These are phyloP conservation scores for Tetramorium bicarinatum DNA, from an alignment of 2,888 invertebrate species.

Conservation along the genomic window DNA sequence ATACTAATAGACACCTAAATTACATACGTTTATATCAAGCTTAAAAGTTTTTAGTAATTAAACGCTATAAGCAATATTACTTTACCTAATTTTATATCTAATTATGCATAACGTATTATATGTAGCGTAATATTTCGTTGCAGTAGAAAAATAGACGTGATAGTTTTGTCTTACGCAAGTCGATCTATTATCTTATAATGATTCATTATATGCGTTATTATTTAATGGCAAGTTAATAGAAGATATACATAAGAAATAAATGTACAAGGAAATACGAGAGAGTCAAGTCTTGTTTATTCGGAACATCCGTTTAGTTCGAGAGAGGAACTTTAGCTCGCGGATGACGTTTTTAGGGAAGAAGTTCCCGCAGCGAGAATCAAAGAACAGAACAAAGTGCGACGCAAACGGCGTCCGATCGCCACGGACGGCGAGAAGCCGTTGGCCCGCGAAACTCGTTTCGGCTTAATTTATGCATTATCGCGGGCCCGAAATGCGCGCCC, in stretches of 20 bases:
- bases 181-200: background rate
- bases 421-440: conserved; percentile 66
- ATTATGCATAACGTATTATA: background rate
- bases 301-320: background rate
- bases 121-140: background rate
- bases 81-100: conserved; percentile 3
- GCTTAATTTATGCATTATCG: conserved; percentile 80
- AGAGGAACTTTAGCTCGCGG: background rate
- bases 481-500: conserved; percentile 71
- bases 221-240: background rate
- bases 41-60: conserved; percentile 1
- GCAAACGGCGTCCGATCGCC: conserved; percentile 68
- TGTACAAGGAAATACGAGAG: background rate
- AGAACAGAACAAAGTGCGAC: conserved; percentile 37
- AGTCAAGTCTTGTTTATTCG: background rate
- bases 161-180: background rate
- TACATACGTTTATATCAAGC: background rate
- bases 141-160: background rate
- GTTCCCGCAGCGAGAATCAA: background rate
- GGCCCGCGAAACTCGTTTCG: conserved; percentile 81
- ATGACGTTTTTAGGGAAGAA: background rate
- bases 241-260: background rate
- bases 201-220: background rate
- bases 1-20: background rate
- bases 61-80: background rate